These are phyloP conservation scores for Campylomormyrus tamandua DNA, from an alignment of 2,113 vertebrate species.

Conservation along the genomic window DNA sequence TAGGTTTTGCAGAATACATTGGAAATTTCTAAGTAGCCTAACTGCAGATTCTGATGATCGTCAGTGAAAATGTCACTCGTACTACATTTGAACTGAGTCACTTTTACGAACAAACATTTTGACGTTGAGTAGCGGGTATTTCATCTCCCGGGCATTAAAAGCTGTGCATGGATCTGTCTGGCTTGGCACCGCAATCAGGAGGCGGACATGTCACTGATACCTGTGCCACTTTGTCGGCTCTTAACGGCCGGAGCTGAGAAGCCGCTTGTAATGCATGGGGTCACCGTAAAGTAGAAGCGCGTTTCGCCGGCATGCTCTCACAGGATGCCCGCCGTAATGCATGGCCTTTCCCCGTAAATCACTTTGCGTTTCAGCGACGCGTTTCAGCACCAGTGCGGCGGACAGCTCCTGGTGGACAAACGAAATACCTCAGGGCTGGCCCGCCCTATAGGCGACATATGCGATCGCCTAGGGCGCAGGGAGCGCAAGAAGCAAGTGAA, in stretches of 20 bases:
- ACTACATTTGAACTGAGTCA: background rate
- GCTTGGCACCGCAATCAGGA: background rate
- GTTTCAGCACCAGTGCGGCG: background rate
- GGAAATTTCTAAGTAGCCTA: background rate
- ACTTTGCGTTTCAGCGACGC: background rate
- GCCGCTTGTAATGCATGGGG: background rate
- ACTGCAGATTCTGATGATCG: background rate
- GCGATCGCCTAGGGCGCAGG: background rate
- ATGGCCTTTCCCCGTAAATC: background rate
- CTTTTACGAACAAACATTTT: background rate
- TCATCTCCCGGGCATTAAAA: background rate
- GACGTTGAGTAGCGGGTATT: background rate
- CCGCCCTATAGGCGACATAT: too few species aligned
- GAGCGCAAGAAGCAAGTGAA: background rate
- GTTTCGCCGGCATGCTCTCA: background rate
- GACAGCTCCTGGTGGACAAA: constrained; percentile 26
- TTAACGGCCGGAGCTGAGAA: background rate
- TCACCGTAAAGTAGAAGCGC: background rate
- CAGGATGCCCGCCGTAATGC: background rate
- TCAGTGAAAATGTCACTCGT: background rate
- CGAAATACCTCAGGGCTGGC: background rate
- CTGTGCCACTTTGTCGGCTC: background rate
- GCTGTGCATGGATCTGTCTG: background rate
- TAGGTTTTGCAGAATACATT: background rate
- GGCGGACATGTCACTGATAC: background rate